Percentiles rank a stretch among this genome's conserved stretches.
phyloP scores from a whole-genome alignment of 2,797 vertebrate species.

The Oreonectes daqikongensis region DNA sequence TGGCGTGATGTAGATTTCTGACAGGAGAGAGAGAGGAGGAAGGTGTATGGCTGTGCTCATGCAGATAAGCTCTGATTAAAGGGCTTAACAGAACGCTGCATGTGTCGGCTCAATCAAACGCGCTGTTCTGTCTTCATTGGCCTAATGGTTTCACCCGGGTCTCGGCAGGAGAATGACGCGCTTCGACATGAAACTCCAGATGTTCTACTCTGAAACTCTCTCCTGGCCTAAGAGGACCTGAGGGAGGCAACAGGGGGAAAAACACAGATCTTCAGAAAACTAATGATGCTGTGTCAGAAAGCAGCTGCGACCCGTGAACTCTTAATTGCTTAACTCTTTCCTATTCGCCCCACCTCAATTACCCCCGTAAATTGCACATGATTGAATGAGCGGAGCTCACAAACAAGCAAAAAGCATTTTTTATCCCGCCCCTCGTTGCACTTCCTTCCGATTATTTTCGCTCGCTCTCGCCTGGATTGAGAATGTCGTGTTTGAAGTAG shows the following conservation, averaged over 20 bases:
- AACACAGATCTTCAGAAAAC: constrained; percentile 49
- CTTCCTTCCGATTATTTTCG: constrained; percentile 49
- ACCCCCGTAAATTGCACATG: constrained; percentile 61
- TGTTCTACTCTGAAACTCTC: constrained; percentile 75
- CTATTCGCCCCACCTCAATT: constrained; percentile 60
- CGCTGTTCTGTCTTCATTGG: constrained; percentile 82
- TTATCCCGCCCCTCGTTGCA: constrained; percentile 25
- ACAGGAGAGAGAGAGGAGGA: constrained; percentile 49
- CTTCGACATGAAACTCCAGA: constrained; percentile 83
- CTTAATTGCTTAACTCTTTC: constrained; percentile 66
- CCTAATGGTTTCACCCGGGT: constrained; percentile 72
- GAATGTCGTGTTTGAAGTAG: constrained; percentile 15
- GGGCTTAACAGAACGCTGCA: constrained; percentile 74
- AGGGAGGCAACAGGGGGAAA: constrained; percentile 37
- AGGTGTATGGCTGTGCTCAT: constrained; percentile 65
- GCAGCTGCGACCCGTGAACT: constrained; percentile 68
- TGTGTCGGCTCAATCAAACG: constrained; percentile 81
- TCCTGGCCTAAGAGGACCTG: constrained; percentile 25
- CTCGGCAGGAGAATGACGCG: constrained; percentile 68
- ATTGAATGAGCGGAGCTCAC: constrained; percentile 61
- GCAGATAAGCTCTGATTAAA: constrained; percentile 91
- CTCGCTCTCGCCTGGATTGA: constrained; percentile 16
- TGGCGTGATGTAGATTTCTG: constrained; percentile 35
- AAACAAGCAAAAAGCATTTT: constrained; percentile 51
- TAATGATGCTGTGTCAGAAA: constrained; percentile 59